Percentiles rank a stretch among this genome's conserved stretches.
Evolutionary conservation across 1,140 invertebrate genomes (phyloP).

Genomic region (Solenopsis fugax): DNA sequence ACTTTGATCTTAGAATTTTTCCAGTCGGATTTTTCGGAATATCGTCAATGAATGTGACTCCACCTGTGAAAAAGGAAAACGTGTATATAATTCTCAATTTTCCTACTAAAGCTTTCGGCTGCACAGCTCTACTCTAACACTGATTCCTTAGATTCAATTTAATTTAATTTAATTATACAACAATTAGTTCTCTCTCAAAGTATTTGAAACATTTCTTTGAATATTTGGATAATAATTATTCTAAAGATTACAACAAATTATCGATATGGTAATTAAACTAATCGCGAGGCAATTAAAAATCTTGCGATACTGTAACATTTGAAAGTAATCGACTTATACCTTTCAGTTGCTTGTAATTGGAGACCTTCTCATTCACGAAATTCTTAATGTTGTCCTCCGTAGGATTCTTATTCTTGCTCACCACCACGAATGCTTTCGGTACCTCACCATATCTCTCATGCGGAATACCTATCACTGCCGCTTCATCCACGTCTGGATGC

Average conservation of each 20-base stretch:
- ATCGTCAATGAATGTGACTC: conserved; percentile 86
- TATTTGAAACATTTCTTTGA: background rate
- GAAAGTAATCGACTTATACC: conserved; percentile 71
- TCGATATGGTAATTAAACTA: conserved; percentile 15
- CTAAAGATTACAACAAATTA: background rate
- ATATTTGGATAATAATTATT: background rate
- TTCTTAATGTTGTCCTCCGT: conserved; percentile 82
- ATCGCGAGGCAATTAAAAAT: conserved; percentile 13
- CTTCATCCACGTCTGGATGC: conserved; percentile 92
- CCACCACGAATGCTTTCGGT: conserved; percentile 91
- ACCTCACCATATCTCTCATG: conserved; percentile 91
- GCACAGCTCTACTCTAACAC: no score
- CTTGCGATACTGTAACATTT: background rate
- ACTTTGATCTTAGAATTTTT: conserved; percentile 88
- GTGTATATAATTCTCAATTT: background rate
- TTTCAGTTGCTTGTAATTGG: conserved; percentile 89
- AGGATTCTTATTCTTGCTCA: conserved; percentile 80
- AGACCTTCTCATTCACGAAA: conserved; percentile 89
- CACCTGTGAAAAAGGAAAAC: conserved; percentile 83
- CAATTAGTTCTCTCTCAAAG: background rate
- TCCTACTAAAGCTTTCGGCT: background rate
- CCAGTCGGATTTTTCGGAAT: conserved; percentile 90
- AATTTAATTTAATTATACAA: background rate
- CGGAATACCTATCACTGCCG: conserved; percentile 94
- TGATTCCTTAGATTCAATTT: background rate